Evolutionary conservation across 1,140 invertebrate species (phyloP).

Genomic region (Lasioglossum baleicum): DNA sequence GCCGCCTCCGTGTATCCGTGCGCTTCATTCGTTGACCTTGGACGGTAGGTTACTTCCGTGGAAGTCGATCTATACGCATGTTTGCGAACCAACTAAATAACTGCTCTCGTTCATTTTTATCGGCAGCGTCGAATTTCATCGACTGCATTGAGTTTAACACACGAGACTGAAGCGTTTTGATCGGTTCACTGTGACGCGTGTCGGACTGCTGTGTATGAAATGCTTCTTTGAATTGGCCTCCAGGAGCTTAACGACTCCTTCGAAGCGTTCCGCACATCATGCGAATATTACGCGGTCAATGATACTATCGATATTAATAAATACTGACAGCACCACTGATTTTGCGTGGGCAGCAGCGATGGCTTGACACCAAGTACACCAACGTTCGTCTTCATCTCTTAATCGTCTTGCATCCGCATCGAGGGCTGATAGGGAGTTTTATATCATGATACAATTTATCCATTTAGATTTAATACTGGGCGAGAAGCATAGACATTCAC

Average conservation of each 20-base stretch:
- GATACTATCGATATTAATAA: too few species aligned
- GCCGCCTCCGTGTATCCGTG: constrained; percentile 40
- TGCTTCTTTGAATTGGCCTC: not conserved
- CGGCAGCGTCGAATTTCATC: not conserved
- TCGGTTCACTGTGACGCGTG: not conserved
- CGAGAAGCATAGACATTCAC: too few species aligned
- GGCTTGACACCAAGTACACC: too few species aligned
- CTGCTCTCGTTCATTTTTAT: not conserved
- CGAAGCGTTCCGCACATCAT: too few species aligned
- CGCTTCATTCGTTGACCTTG: constrained; percentile 52
- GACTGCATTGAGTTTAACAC: not conserved
- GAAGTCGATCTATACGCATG: not conserved
- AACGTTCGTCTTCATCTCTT: too few species aligned
- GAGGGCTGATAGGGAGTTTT: too few species aligned
- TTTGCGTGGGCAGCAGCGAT: too few species aligned
- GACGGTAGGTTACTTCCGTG: not conserved
- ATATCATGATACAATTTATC: too few species aligned
- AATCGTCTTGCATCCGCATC: too few species aligned
- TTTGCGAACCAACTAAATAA: not conserved
- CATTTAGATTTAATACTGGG: too few species aligned
- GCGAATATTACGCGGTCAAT: too few species aligned
- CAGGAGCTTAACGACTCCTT: not conserved
- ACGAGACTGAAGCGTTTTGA: not conserved
- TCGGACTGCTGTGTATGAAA: not conserved
- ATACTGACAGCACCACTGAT: too few species aligned